Conservation (phyloP, 2,888 invertebrate genomes). For the Rotaria magnacalcarata region DNA sequence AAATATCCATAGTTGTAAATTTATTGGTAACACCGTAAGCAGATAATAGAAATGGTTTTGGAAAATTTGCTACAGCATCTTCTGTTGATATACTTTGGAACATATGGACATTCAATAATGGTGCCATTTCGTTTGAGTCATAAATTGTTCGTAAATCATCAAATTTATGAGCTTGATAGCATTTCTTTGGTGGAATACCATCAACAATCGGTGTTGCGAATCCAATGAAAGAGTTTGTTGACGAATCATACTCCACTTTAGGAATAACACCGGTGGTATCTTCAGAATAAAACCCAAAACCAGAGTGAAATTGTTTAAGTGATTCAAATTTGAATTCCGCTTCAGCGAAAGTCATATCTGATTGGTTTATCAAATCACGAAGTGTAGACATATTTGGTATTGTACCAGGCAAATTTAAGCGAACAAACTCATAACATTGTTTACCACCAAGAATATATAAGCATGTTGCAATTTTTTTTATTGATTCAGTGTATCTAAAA, state of each 20-base stretch:
- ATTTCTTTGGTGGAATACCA: not conserved
- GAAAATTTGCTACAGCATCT: not conserved
- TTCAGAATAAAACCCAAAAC: not conserved
- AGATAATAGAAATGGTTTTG: not conserved
- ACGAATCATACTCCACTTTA: not conserved
- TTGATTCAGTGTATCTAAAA: not conserved
- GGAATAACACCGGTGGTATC: not conserved
- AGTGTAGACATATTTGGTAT: not conserved
- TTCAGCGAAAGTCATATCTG: not conserved
- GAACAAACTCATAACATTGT: not conserved
- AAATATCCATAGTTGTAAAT: not conserved
- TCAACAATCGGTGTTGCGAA: not conserved
- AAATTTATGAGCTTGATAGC: not conserved
- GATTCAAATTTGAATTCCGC: not conserved
- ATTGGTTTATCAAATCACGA: not conserved
- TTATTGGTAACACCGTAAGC: not conserved
- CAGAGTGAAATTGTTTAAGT: not conserved
- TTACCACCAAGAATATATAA: not conserved
- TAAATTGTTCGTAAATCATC: not conserved
- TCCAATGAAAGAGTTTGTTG: not conserved
- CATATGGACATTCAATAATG: not conserved
- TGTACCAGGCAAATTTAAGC: not conserved
- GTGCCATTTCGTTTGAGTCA: not conserved
- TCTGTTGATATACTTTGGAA: not conserved
- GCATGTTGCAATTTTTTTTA: not conserved